Conservation (phyloP, 2,113 vertebrate genomes). For the Calyptomena viridis region DNA sequence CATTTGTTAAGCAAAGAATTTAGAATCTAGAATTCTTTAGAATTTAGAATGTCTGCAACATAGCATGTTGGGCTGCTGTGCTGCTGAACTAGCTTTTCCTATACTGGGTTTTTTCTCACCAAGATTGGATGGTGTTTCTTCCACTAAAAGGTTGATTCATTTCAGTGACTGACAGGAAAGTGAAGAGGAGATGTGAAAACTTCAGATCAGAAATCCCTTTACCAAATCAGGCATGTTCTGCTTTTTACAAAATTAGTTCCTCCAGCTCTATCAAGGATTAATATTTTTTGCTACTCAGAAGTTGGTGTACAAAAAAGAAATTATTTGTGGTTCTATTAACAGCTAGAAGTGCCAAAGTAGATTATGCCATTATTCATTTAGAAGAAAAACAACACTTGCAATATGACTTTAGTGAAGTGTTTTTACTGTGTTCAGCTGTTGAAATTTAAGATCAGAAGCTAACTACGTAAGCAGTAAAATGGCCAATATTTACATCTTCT, state of each 20-base stretch:
- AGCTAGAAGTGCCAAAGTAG: background rate
- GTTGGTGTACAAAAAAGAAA: background rate
- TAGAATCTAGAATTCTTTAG: too few relatives aligned
- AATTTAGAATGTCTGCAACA: background rate
- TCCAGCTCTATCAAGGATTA: background rate
- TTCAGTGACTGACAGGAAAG: background rate
- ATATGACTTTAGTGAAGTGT: background rate
- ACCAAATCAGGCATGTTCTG: background rate
- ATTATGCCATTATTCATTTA: background rate
- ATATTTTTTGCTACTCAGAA: background rate
- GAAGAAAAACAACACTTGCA: background rate
- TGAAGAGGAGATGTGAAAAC: background rate
- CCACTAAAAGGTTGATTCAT: background rate
- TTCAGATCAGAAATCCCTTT: background rate
- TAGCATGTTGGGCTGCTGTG: fast-evolving
- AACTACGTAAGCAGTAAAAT: background rate
- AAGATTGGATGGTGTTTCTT: background rate
- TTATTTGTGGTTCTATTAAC: background rate
- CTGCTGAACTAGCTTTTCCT: background rate
- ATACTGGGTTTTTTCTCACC: background rate
- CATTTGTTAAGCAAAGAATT: background rate
- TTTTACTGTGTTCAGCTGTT: background rate
- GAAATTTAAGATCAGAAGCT: background rate
- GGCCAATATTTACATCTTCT: background rate
- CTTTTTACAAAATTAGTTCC: constrained; percentile 24